phyloP scores from a whole-genome alignment of 64 coral and sea anemone genomes.

The Catalaphyllia jardinei region DNA sequence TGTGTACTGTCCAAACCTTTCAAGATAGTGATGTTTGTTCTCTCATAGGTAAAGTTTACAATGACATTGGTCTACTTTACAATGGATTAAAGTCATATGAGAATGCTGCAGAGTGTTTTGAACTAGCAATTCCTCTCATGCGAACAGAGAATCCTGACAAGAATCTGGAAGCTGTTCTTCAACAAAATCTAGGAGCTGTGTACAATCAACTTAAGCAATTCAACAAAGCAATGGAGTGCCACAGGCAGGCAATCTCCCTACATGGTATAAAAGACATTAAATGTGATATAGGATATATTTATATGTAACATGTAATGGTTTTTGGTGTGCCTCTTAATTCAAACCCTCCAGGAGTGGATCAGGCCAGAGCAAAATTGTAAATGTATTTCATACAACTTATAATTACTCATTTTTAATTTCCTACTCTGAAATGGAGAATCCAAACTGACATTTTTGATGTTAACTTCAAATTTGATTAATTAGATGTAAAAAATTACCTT shows the following conservation, averaged over 20 bases:
- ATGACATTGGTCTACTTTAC: slow-evolving; percentile 72
- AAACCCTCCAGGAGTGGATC: too few species aligned
- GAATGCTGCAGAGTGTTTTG: slow-evolving; percentile 78
- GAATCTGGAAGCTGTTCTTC: slow-evolving; percentile 56
- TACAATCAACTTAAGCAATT: slow-evolving; percentile 85
- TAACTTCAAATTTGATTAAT: too few species aligned
- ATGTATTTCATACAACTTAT: too few species aligned
- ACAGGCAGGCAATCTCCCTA: slow-evolving; percentile 65
- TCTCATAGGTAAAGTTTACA: slow-evolving; percentile 66
- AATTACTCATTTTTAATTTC: too few species aligned
- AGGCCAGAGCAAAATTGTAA: too few species aligned
- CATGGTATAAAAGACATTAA: slow-evolving; percentile 65
- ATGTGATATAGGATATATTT: background rate
- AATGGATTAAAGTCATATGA: slow-evolving; percentile 62
- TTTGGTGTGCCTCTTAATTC: too few species aligned
- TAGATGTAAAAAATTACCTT: background rate
- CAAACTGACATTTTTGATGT: too few species aligned
- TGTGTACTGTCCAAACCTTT: background rate
- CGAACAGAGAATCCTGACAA: slow-evolving; percentile 10
- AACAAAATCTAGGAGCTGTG: slow-evolving; percentile 89
- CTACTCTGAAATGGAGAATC: too few species aligned
- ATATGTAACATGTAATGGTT: background rate
- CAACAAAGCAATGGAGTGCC: slow-evolving; percentile 79
- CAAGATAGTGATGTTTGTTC: background rate
- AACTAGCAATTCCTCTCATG: slow-evolving; percentile 60